Evolutionary conservation across 2,113 vertebrate species (phyloP).

Genomic region (Onychorhynchus coronatus): DNA sequence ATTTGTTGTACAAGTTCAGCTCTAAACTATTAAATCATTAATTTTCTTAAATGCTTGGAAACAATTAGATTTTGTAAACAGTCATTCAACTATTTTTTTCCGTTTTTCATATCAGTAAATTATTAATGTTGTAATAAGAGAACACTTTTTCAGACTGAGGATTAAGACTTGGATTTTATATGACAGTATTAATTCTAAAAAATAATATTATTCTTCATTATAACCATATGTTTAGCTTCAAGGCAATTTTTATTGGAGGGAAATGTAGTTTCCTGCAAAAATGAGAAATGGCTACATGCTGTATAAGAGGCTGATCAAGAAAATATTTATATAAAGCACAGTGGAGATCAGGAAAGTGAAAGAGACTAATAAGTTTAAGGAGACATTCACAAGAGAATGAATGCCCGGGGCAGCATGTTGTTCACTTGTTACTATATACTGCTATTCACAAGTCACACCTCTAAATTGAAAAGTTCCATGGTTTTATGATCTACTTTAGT

Average conservation of each 20-base stretch:
- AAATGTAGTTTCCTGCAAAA: slow-evolving; percentile 56
- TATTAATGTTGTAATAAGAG: slow-evolving; percentile 10
- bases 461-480: neutral
- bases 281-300: slow-evolving; percentile 14
- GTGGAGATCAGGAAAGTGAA: neutral
- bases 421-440: neutral
- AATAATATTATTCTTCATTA: slow-evolving; percentile 26
- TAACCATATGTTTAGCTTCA: slow-evolving; percentile 48
- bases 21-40: slow-evolving; percentile 11
- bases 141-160: neutral
- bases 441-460: neutral
- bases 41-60: slow-evolving; percentile 13
- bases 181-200: slow-evolving; percentile 44
- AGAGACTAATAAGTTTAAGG: neutral
- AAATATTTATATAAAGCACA: slow-evolving; percentile 35
- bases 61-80: neutral
- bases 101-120: slow-evolving; percentile 6
- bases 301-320: neutral
- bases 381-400: neutral
- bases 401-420: neutral
- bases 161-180: slow-evolving; percentile 45
- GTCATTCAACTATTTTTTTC: neutral
- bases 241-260: slow-evolving; percentile 35
- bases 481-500: neutral
- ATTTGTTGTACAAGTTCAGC: neutral